Conservation (phyloP, 2,888 invertebrate species). For the Syrista parreyssii region DNA sequence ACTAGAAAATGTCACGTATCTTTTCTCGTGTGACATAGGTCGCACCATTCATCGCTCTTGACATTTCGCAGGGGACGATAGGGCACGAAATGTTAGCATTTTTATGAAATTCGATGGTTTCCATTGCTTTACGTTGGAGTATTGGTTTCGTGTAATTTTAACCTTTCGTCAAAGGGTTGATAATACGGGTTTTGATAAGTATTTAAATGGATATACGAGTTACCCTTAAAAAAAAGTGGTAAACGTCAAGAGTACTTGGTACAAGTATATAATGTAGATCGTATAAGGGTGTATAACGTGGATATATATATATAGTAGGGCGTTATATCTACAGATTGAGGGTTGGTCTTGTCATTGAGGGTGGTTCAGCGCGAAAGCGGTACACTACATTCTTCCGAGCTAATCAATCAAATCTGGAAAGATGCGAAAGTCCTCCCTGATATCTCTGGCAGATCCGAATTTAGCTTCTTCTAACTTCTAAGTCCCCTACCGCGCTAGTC, state of each 20-base stretch:
- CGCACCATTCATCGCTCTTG: slow-evolving; percentile 37
- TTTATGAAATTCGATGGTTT: slow-evolving; percentile 26
- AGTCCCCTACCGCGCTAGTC: background rate
- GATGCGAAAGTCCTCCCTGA: slow-evolving; percentile 45
- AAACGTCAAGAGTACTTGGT: background rate
- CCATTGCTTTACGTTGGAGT: slow-evolving; percentile 15
- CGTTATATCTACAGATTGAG: background rate
- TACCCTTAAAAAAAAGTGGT: background rate
- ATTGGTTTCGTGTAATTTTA: background rate
- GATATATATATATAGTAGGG: background rate
- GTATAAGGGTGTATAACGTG: background rate
- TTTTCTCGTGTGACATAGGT: slow-evolving; percentile 44
- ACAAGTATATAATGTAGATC: background rate
- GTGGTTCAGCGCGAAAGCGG: slow-evolving; percentile 30
- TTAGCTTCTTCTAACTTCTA: slow-evolving; percentile 9
- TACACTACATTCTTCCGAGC: slow-evolving; percentile 40
- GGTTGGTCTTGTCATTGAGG: background rate
- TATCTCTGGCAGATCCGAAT: slow-evolving; percentile 41
- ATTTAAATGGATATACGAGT: background rate
- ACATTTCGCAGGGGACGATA: slow-evolving; percentile 33
- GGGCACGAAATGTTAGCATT: slow-evolving; percentile 31
- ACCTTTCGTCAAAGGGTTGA: background rate
- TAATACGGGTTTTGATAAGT: background rate
- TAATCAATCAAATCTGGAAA: slow-evolving; percentile 58
- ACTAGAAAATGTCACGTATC: slow-evolving; percentile 50